A percentile compares a stretch with the other conserved stretches of the same genome.
Evolutionary conservation across 2,113 vertebrate genomes (phyloP).

Genomic region (Plecturocebus donacophilus): DNA sequence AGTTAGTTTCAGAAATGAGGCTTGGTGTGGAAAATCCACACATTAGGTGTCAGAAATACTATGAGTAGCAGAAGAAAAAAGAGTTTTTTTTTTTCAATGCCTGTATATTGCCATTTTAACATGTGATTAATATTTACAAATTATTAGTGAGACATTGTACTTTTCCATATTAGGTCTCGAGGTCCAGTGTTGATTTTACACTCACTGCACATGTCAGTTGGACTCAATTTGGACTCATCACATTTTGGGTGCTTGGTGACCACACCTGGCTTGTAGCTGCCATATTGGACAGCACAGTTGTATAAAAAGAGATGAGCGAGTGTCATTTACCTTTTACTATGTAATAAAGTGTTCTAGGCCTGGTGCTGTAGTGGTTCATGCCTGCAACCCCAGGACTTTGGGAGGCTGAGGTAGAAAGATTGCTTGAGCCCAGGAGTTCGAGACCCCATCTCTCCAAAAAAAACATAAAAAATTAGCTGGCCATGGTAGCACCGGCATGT

Average conservation of each 20-base stretch:
- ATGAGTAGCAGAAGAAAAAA: not conserved
- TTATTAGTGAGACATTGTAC: not conserved
- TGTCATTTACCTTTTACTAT: not conserved
- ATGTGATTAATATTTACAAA: not conserved
- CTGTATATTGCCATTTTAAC: not conserved
- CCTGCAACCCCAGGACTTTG: too few relatives aligned
- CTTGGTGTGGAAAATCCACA: not conserved
- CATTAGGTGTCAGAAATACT: not conserved
- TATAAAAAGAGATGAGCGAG: not conserved
- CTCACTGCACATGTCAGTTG: not conserved
- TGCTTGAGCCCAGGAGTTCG: too few relatives aligned
- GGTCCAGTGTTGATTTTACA: not conserved
- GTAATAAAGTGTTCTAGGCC: too few relatives aligned
- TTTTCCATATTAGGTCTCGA: too few relatives aligned
- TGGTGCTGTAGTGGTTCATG: too few relatives aligned
- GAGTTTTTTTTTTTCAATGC: not conserved
- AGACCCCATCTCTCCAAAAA: too few relatives aligned
- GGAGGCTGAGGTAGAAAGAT: too few relatives aligned
- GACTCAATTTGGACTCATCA: not conserved
- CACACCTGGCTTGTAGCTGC: not conserved
- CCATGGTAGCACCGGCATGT: not conserved
- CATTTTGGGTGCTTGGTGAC: not conserved
- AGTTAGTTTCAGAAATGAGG: not conserved
- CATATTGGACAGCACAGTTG: accelerated
- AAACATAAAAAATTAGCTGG: not conserved